Base-by-base conservation (phyloP, 2,888 invertebrate genomes). In the Hoplodrina ambigua region DNA sequence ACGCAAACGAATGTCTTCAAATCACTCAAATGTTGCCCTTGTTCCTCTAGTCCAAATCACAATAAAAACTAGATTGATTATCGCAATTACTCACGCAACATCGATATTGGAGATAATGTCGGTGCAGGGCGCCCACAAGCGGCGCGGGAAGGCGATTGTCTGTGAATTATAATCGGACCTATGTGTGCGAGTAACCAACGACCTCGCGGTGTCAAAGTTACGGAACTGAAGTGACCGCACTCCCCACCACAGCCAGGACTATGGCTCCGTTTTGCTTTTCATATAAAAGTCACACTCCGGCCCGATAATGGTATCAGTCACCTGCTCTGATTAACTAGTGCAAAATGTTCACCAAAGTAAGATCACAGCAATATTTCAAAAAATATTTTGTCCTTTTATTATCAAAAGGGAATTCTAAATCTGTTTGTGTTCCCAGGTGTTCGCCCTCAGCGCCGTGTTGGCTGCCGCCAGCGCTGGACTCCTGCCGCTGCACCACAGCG, bases 341-440 rank as follows among this genome's bases (percentile, higher is more conserved):
- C 94, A 96, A 95, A 94, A 96, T 96, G 96, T 95, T 96, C 92
- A 92, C 94, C 87, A 96, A 96, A 95, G 96, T 96, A 94, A 95
- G 95, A 91, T 63, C 56, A 55, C 66, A 46, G 58, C 57, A 54
- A 73, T 70, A 74, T 76, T 71, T 75, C 52, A 56, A 69, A 73
- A 68, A 66, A 44, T 57, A 65, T 74, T 72, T 62, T 0, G 30
- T 33, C 11, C 49, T 62, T 68, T 11, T 8, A 72, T 63, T 65
- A 54, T 41, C 33, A 72, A 55, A 49, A 69, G 6, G 41, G 20
- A 61, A 46, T 59, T 54, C 19, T 73, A 57, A 69, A 61, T 49
- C 49, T 67, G 33, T 62, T 66, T 71, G 75, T 77, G 54, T 72
- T 80, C 70, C 44, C 81, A 96, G 96, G 91, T 96, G 77, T 87